Percentiles rank a stretch among this genome's conserved stretches.
phyloP scores from a whole-genome alignment of 2,797 vertebrate species.

The Enoplosus armatus region DNA sequence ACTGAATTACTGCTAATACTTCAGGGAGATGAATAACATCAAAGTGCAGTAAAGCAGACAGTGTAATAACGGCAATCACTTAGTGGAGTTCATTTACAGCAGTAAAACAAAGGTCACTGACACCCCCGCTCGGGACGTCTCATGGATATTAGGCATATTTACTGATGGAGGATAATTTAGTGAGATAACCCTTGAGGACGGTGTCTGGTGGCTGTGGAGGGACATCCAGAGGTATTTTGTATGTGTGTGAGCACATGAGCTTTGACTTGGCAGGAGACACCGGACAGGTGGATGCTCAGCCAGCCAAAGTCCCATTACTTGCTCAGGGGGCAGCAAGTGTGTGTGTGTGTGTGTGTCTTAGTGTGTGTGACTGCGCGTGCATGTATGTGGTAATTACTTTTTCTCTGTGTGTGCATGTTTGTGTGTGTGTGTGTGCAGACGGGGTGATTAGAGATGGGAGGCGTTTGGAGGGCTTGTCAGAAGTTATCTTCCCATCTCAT shows the following conservation, averaged over 20 bases:
- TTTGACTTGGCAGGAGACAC: conserved; percentile 80
- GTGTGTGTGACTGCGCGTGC: conserved; percentile 26
- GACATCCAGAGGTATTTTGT: conserved; percentile 80
- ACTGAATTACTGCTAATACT: conserved; percentile 43
- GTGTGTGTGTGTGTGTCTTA: conserved; percentile 29
- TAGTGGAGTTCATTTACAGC: conserved; percentile 63
- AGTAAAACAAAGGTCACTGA: conserved; percentile 77
- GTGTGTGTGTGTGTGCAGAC: conserved; percentile 39
- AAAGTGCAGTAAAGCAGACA: conserved; percentile 46
- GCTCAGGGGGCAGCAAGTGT: conserved; percentile 71
- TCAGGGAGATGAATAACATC: conserved; percentile 44
- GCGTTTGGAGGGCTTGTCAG: conserved; percentile 81
- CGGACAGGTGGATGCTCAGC: conserved; percentile 82
- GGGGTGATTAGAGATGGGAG: conserved; percentile 80
- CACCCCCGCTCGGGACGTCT: conserved; percentile 44
- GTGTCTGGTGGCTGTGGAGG: conserved; percentile 61
- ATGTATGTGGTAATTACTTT: conserved; percentile 81
- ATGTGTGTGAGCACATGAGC: conserved; percentile 75
- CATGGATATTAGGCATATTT: conserved; percentile 71
- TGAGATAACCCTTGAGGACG: conserved; percentile 65
- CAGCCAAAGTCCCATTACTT: conserved; percentile 82
- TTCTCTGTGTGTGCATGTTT: conserved; percentile 55
- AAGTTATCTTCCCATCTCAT: conserved; percentile 85
- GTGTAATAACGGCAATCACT: conserved; percentile 60
- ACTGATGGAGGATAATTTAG: conserved; percentile 70